phyloP scores from a whole-genome alignment of 1,140 invertebrate species.

The Reticulitermes speratus region DNA sequence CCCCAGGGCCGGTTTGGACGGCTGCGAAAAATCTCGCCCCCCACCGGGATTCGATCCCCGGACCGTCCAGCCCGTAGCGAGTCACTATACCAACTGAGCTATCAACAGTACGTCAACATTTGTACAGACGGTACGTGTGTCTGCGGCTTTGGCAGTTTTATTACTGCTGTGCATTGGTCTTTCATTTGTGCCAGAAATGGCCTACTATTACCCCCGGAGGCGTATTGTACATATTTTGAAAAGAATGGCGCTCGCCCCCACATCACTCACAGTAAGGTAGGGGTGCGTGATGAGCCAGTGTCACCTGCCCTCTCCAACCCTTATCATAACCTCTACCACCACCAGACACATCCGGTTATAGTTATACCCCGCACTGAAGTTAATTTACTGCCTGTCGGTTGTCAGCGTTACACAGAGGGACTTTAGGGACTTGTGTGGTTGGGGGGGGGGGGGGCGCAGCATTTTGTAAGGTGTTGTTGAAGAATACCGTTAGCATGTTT shows the following conservation, averaged over 20 bases:
- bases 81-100: too few relatives aligned
- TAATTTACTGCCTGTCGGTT: background rate
- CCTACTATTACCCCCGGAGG: background rate
- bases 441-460: background rate
- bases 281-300: constrained; percentile 7
- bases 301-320: background rate
- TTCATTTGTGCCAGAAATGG: background rate
- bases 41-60: too few relatives aligned
- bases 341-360: background rate
- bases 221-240: background rate
- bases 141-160: background rate
- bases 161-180: background rate
- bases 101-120: too few relatives aligned
- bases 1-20: too few relatives aligned
- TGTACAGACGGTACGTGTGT: background rate
- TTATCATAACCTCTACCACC: background rate
- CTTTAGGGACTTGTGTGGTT: background rate
- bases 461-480: background rate
- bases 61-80: too few relatives aligned
- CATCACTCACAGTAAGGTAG: background rate
- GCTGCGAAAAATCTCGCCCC: too few relatives aligned
- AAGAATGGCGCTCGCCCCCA: background rate
- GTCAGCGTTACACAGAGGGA: background rate
- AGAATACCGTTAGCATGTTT: too few relatives aligned
- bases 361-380: background rate